A percentile compares a stretch with the other conserved stretches of the same genome.
phyloP scores from a whole-genome alignment of 2,113 vertebrate genomes.

The Excalfactoria chinensis region DNA sequence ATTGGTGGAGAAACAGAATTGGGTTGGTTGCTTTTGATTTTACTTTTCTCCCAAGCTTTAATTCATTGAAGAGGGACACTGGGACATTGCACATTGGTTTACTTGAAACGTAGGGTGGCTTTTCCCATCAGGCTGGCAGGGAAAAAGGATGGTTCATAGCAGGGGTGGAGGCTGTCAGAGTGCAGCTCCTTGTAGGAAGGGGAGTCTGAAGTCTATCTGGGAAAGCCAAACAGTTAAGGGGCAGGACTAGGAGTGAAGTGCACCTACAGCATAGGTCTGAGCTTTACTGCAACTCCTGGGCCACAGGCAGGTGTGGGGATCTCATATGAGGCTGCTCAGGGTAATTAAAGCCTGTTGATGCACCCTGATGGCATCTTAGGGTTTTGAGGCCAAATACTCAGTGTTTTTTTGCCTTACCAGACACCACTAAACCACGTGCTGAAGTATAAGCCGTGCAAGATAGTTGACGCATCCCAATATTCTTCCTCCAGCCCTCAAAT shows the following conservation, averaged over 20 bases:
- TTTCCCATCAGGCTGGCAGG: not conserved
- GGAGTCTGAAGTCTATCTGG: not conserved
- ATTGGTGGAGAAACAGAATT: constrained; percentile 41
- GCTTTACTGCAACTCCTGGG: not conserved
- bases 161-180: not conserved
- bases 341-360: not conserved
- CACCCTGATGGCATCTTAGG: not conserved
- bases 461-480: not conserved
- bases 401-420: not conserved
- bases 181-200: not conserved
- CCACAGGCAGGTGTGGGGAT: not conserved
- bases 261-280: not conserved
- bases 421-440: not conserved
- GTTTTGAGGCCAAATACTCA: not conserved
- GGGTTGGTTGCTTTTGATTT: constrained; percentile 62
- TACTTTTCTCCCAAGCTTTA: not conserved
- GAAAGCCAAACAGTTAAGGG: not conserved
- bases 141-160: not conserved
- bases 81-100: not conserved
- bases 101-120: not conserved
- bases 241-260: not conserved
- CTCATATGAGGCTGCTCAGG: not conserved
- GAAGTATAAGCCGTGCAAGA: not conserved
- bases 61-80: not conserved
- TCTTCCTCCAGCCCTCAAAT: constrained; percentile 54